Evolutionary conservation across 2,888 invertebrate species (phyloP).

Genomic region (Eupithecia dodoneata): DNA sequence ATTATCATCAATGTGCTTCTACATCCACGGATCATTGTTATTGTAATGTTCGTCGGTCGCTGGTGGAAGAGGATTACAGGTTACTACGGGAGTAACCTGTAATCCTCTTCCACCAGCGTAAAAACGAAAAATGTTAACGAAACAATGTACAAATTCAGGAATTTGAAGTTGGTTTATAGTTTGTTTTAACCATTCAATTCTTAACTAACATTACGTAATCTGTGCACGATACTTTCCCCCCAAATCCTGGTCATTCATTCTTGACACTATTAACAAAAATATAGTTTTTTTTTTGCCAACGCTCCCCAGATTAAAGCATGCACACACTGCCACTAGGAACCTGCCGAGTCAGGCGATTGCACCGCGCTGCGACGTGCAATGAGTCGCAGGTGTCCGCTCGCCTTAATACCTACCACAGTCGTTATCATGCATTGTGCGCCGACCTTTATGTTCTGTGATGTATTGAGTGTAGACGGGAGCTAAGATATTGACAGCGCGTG

Average conservation of each 20-base stretch:
- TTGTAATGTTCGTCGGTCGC: not conserved
- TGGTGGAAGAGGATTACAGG: not conserved
- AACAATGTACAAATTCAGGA: not conserved
- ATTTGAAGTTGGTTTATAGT: not conserved
- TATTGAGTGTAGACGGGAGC: constrained; percentile 31
- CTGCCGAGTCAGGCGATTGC: constrained; percentile 55
- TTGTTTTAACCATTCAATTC: not conserved
- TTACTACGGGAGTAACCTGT: too few species aligned
- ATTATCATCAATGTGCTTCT: not conserved
- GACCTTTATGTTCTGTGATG: constrained; percentile 44
- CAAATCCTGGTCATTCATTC: not conserved
- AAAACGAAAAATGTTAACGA: not conserved
- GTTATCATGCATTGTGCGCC: constrained; percentile 48
- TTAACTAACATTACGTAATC: not conserved
- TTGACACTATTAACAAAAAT: not conserved
- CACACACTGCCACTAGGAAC: constrained; percentile 50
- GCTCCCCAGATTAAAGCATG: constrained; percentile 46
- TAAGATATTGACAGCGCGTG: constrained; percentile 26
- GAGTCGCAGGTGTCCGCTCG: constrained; percentile 66
- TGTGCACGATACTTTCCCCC: not conserved
- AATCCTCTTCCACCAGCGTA: too few species aligned
- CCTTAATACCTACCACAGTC: constrained; percentile 61
- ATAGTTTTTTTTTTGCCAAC: constrained; percentile 39
- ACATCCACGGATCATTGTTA: not conserved
- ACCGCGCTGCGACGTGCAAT: constrained; percentile 46